Base-by-base conservation (phyloP, 1,140 invertebrate species). In the Sycophaga agraensis region DNA sequence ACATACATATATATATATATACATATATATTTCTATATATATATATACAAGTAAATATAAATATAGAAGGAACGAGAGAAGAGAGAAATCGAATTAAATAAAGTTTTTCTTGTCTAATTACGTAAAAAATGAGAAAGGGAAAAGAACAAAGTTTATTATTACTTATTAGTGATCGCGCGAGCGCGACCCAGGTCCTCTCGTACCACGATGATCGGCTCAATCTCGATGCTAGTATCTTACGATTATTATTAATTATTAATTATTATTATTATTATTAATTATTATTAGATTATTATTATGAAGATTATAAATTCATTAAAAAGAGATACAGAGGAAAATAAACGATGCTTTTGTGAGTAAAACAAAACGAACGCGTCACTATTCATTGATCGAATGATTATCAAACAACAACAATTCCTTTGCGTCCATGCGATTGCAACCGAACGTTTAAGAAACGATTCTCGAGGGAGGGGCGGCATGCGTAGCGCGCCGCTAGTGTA, bases 271-370 rank as follows among this genome's bases (percentile, higher is more conserved):
- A 72, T 75, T 70, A 74, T 74, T 74, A 71, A 65, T 66, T 50
- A 64, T 58, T 70, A 67, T 70, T 74, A 72, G 72, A 77, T 70
- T 77, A 79, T 74, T 76, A 80, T 79, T 75, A 79, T 76, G 76
- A 75, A 74, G 67, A 78, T 78, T 79, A 79, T 80, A 73, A 79
- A 77, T 78, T 80, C 77, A 78, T 77, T 78, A 12, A 51, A 63
- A 53, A 54, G 73, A 76, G 69, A 77, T 73, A 76, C 70, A 75
- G 70, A 76, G 72, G 64, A 76, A 70, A 81, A 81, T 81, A 80
- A 80, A 80, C 68, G 73, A 80, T 80, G 79, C 77, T 81, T 80
- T 80, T 81, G 75, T 79, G 76, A 81, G 71, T 79, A 80, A 71
- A 72, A 78, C 66, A 55, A 70, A 67, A 68, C 50, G 64, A 64